These are phyloP conservation scores for Antechinus stuartii DNA, from an alignment of 2,113 vertebrate species.

Conservation along the genomic window DNA sequence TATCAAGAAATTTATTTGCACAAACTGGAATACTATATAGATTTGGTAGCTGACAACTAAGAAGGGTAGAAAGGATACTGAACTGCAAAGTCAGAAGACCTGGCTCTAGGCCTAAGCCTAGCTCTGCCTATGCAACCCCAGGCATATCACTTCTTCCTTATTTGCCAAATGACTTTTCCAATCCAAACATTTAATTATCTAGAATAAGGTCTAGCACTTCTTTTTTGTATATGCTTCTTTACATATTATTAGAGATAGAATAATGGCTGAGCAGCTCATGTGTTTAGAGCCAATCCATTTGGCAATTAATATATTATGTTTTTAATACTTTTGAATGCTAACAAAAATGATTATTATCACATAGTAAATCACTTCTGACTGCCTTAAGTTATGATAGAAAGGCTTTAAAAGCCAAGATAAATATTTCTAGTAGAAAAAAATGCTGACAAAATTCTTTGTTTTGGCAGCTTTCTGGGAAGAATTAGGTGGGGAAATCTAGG, in stretches of 20 bases:
- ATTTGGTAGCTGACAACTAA: not conserved
- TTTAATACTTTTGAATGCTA: not conserved
- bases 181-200: not conserved
- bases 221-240: not conserved
- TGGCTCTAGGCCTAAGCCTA: not conserved
- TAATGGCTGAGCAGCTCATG: not conserved
- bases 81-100: not conserved
- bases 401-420: not conserved
- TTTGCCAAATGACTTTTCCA: conserved; percentile 11
- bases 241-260: not conserved
- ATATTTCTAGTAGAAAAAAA: not conserved
- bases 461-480: not conserved
- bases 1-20: not conserved
- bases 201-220: not conserved
- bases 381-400: not conserved
- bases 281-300: not conserved
- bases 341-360: not conserved
- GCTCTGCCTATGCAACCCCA: not conserved
- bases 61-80: not conserved
- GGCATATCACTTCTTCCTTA: conserved; percentile 25
- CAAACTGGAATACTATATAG: not conserved
- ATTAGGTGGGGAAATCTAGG: not conserved
- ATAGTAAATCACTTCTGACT: not conserved
- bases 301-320: not conserved
- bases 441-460: conserved; percentile 4